A percentile compares a stretch with the other conserved stretches of the same genome.
phyloP scores from a whole-genome alignment of 2,888 invertebrate genomes.

The Andrena bucephala region DNA sequence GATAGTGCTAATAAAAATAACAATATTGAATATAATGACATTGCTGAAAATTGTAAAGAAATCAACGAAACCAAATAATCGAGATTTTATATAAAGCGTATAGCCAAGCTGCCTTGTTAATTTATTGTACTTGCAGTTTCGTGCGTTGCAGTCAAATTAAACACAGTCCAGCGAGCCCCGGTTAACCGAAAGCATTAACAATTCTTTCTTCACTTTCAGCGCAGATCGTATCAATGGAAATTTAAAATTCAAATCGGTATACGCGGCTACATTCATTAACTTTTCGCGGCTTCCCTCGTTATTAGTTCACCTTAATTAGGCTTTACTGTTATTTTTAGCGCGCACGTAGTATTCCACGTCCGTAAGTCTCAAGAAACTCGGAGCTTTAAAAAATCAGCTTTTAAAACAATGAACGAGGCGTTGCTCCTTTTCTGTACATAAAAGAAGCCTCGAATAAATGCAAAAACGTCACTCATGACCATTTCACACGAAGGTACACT shows the following conservation, averaged over 20 bases:
- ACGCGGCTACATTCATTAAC: conserved; percentile 35
- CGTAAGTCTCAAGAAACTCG: conserved; percentile 6
- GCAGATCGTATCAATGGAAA: conserved; percentile 42
- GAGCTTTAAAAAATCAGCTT: neutral
- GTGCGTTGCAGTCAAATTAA: conserved; percentile 25
- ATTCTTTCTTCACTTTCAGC: conserved; percentile 44
- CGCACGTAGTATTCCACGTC: conserved; percentile 3
- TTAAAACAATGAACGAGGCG: conserved; percentile 9
- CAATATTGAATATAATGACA: too few relatives aligned
- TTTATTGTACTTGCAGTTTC: conserved; percentile 11
- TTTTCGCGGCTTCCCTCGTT: conserved; percentile 39
- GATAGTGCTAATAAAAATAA: too few relatives aligned
- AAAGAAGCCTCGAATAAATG: too few relatives aligned
- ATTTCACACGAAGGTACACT: too few relatives aligned
- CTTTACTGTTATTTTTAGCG: conserved; percentile 35
- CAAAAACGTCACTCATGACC: too few relatives aligned
- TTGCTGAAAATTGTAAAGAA: neutral
- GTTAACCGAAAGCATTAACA: conserved; percentile 33
- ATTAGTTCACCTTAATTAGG: conserved; percentile 52
- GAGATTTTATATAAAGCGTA: neutral
- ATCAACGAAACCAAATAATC: too few relatives aligned
- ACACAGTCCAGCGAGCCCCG: conserved; percentile 1
- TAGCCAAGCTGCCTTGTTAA: neutral
- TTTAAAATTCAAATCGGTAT: conserved; percentile 48
- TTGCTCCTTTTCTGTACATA: neutral